Conservation (phyloP, 2,888 invertebrate genomes). For the Slavum lentiscoides region DNA sequence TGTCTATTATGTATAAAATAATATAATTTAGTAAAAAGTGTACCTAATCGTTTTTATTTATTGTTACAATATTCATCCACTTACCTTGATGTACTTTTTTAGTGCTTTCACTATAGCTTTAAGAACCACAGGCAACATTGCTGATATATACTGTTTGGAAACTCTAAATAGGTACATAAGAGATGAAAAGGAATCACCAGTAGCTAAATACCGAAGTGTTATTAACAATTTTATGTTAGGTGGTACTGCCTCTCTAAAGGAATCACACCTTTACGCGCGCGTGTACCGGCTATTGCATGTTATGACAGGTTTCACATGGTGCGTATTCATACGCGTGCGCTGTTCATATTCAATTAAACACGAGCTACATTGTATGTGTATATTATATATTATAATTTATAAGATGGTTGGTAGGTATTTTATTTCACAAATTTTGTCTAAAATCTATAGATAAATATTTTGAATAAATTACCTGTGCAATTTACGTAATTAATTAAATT, state of each 20-base stretch:
- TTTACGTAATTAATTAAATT: too few relatives aligned
- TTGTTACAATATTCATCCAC: conserved; percentile 19
- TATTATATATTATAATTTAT: too few relatives aligned
- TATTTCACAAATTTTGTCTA: too few relatives aligned
- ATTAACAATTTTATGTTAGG: conserved; percentile 49
- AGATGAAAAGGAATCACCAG: conserved; percentile 54
- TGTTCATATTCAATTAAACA: too few relatives aligned
- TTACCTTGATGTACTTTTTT: conserved; percentile 42
- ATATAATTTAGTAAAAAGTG: conserved; percentile 25
- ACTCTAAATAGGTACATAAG: conserved; percentile 55
- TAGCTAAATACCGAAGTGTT: conserved; percentile 54
- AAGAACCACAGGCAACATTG: conserved; percentile 53
- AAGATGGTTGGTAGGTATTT: too few relatives aligned
- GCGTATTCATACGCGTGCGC: too few relatives aligned
- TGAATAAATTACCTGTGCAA: too few relatives aligned
- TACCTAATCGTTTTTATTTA: conserved; percentile 37
- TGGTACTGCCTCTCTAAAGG: conserved; percentile 3
- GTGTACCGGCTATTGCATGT: too few relatives aligned
- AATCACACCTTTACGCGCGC: too few relatives aligned
- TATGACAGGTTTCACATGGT: too few relatives aligned
- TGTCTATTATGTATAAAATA: conserved; percentile 23
- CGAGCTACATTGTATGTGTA: too few relatives aligned
- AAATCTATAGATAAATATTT: too few relatives aligned
- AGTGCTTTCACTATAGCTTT: conserved; percentile 32
- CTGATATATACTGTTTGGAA: conserved; percentile 54